Evolutionary conservation across 2,113 vertebrate species (phyloP), one percentile per base, ranked within the genome.

Genomic region (Rynchops niger): DNA sequence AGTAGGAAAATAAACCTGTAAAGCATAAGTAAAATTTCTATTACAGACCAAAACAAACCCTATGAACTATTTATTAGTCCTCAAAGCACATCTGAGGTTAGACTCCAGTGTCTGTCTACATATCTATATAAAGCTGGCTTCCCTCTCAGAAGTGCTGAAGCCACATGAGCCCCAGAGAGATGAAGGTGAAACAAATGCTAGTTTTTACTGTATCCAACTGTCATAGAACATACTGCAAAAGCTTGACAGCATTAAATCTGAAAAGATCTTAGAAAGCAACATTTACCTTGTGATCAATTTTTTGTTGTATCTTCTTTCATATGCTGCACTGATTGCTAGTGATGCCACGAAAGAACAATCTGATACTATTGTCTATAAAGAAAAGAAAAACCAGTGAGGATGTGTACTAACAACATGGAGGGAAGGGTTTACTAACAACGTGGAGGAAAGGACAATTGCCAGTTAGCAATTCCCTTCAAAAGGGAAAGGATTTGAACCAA

Each of bases 261-360:
- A 47, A 63, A 91, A 77, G 20, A 45, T 34, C 58, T 58, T 34
- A 32, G 9, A 86, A 77, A 79, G 42, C 49, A 53, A 82, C 12
- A 27, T 89, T 53, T 98, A 99, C 99, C 99, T 99, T 47, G 99
- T 99, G 96, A 99, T 99, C 85, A 99, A 95, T 65, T 99, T 99
- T 98, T 99, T 99, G 98, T 98, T 99, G 59, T 99, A 99, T 40
- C 99, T 99, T 94, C 99, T 99, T 97, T 99, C 99, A 88, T 99
- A 99, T 7, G 99, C 99, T 26, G 99, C 99, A 62, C 99, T 99
- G 97, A 99, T 99, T 93, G 99, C 99, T 45, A 99, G 97, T 1
- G 99, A 99, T 21, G 99, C 99, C 96, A 99, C 99, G 2, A 99
- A 99, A 6, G 99, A 99, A 93, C 99, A 99, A 97, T 99, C 99